Base-by-base conservation (phyloP, 2,797 vertebrate genomes). In the Phrynocephalus forsythii region DNA sequence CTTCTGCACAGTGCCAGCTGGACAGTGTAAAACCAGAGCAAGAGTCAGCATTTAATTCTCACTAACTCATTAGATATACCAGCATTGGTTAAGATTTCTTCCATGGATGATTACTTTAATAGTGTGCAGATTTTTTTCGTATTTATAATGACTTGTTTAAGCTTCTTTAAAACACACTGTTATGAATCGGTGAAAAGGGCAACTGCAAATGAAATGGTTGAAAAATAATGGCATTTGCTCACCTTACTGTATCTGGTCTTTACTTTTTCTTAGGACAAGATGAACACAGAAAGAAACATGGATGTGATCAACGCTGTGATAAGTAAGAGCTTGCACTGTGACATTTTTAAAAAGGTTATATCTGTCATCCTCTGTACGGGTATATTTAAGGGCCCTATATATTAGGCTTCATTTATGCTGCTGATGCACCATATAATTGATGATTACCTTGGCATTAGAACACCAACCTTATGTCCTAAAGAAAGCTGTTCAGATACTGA, bases 121-220 rank as follows among this genome's bases (percentile, higher is more conserved):
- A 92, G 38, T 48, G 33, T 86, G 15, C 88, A 90, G 0, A 79
- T 86, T 69, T 38, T 44, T 10, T 30, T 24, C 90, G 90, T 89
- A 28, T 38, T 80, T 81, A 30, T 26, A 38, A 3, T 82, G 82
- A 88, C 22, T 87, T 82, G 9, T 26, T 82, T 90, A 85, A 89
- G 90, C 10, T 52, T 84, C 92, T 89, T 78, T 81, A 85, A 90
- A 94, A 93, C 68, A n/a, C 11, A 16, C 92, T 79, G 89, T 93
- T 93, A 88, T 75, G 20, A 91, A 91, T 85, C 83, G 78, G 26
- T 2, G 75, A 50, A 94, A 94, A 95, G 92, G 92, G 92, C 87
- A 93, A 68, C 69, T 91, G 86, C 68, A 92, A 95, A 88, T 20
- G 90, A 88, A 88, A 7, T 79, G 79, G 2, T 79, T 79, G 63